Base-by-base conservation (phyloP, 2,113 vertebrate species). In the Leucosticte australis region DNA sequence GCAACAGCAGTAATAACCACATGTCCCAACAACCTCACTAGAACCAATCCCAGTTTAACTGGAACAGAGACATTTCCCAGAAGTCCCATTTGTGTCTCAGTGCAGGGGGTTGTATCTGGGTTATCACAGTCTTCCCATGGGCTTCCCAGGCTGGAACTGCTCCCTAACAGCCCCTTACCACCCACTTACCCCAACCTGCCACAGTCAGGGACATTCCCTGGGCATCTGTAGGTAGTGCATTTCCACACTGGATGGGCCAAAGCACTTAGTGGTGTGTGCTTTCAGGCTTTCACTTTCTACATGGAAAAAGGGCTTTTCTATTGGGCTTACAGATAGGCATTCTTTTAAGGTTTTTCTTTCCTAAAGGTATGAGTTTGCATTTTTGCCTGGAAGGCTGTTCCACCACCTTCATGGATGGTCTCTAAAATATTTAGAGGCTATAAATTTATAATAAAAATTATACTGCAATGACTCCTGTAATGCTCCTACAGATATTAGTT, bases 401-500 rank as follows among this genome's bases (percentile, higher is more conserved):
- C 37, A 15, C 19, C n/a, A 47, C 20, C 27, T 69, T 83, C 3
- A 1, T 28, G 8, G n/a, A 65, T 60, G 62, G 41, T 46, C 19
- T 95, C 13, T 95, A 82, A 94, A 94, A 85, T 90, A 91, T 91
- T 82, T 79, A 82, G 49, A 41, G 68, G 17, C 0, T 49, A 79
- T 82, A 91, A 90, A 79, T 65, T 53, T 82, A 14, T 79, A 89
- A 92, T 76, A 89, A 82, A 84, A 84, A 79, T 57, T 71, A 50
- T 5, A 44, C 15, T 64, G 44, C 70, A 63, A 11, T 64, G 56
- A 78, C 21, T 87, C 13, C 24, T 63, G 44, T 56, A 56, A 68
- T 89, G 11, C 21, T 81, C 11, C 9, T 63, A 39, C 27, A 70
- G 11, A 24, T 63, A 83, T 44, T 88, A 75, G 41, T 30, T 82